Conservation (phyloP, 2,113 vertebrate species). For the Tenrec ecaudatus region DNA sequence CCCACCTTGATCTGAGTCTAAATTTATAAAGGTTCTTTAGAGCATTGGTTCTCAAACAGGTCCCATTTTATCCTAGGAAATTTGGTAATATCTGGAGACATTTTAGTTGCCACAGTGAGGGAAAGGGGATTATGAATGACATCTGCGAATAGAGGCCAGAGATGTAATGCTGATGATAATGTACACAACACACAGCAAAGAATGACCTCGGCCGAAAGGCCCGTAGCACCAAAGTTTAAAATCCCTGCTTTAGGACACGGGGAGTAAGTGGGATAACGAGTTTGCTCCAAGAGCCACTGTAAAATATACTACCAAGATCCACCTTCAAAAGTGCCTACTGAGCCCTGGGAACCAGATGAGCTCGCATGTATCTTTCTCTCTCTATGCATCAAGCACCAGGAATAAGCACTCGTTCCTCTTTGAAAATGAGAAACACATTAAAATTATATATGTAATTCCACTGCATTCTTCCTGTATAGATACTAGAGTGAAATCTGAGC, state of each 20-base stretch:
- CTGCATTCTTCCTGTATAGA: no score
- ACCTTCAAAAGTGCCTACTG: background rate
- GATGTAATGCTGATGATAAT: background rate
- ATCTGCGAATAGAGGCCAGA: no score
- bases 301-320: conserved; percentile 1
- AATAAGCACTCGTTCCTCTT: background rate
- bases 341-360: background rate
- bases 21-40: conserved; percentile 13
- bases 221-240: background rate
- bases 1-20: background rate
- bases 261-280: background rate
- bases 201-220: background rate
- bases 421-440: background rate
- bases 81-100: background rate
- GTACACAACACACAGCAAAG: background rate
- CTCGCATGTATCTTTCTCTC: background rate
- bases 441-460: no score
- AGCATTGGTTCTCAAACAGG: background rate
- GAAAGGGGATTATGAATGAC: no score
- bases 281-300: background rate
- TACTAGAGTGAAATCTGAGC: no score
- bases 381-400: background rate
- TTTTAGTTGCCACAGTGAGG: background rate
- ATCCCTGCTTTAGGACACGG: background rate
- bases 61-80: background rate